Evolutionary conservation across 2,113 vertebrate species (phyloP).

Genomic region (Arothron firmamentum): DNA sequence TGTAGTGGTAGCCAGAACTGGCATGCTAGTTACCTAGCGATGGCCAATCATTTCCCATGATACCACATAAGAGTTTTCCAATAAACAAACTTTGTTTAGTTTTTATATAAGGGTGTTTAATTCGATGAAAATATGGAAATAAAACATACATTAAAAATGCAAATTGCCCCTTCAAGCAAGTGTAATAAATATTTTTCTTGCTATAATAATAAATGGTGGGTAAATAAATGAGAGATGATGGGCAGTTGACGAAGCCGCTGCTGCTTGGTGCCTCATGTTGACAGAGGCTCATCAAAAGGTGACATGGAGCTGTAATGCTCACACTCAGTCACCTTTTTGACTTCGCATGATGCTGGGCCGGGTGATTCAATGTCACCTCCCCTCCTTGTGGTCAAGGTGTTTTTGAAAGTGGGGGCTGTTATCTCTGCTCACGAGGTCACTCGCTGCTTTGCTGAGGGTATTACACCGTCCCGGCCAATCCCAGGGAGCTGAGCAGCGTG

Average conservation of each 20-base stretch:
- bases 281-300: slow-evolving; percentile 69
- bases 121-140: no score
- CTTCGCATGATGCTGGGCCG: slow-evolving; percentile 1
- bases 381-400: slow-evolving; percentile 67
- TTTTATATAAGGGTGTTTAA: no score
- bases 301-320: slow-evolving; percentile 56
- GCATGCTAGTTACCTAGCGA: no score
- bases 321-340: slow-evolving; percentile 58
- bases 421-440: slow-evolving; percentile 56
- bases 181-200: slow-evolving; percentile 14
- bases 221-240: slow-evolving; percentile 41
- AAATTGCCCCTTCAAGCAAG: no score
- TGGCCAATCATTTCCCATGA: no score
- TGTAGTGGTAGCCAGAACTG: no score
- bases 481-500: slow-evolving; percentile 33
- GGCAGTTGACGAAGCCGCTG: slow-evolving; percentile 57
- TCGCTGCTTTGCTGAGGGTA: slow-evolving; percentile 41
- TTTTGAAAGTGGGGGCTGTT: slow-evolving; percentile 64
- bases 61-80: no score
- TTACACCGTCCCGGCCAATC: slow-evolving; percentile 49
- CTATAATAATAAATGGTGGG: slow-evolving; percentile 64
- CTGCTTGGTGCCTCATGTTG: slow-evolving; percentile 47
- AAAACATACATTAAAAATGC: no score
- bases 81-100: no score
- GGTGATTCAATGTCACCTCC: slow-evolving; percentile 42